Evolutionary conservation across 2,797 vertebrate genomes (phyloP).

Genomic region (Chelon labrosus): DNA sequence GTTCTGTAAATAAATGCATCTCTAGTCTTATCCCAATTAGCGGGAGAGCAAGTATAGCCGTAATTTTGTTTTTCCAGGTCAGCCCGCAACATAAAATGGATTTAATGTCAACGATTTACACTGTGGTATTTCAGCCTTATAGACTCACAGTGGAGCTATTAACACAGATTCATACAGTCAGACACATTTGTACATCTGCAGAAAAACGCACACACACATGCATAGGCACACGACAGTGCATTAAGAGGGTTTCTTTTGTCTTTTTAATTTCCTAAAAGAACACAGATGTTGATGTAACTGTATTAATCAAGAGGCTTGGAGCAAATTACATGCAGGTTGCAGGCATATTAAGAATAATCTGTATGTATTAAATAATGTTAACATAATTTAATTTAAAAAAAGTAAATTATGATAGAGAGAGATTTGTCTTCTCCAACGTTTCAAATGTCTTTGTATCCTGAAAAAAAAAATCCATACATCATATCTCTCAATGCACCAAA

Average conservation of each 20-base stretch:
- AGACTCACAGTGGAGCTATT: constrained; percentile 59
- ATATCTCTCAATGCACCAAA: constrained; percentile 1
- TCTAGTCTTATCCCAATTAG: constrained; percentile 75
- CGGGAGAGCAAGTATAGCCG: constrained; percentile 63
- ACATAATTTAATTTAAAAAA: background rate
- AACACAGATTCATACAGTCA: constrained; percentile 56
- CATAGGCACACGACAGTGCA: background rate
- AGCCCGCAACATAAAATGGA: constrained; percentile 72
- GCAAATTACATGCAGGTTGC: background rate
- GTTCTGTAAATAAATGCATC: constrained; percentile 69
- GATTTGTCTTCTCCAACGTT: background rate
- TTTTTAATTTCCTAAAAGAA: background rate
- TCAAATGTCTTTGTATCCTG: constrained; percentile 16
- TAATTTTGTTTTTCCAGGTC: constrained; percentile 66
- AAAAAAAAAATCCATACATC: background rate
- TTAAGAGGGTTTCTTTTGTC: background rate
- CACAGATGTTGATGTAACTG: background rate
- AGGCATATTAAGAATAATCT: background rate
- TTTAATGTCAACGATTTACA: constrained; percentile 76
- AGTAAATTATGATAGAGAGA: background rate
- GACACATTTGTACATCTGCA: constrained; percentile 25
- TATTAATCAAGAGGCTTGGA: background rate
- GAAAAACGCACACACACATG: constrained; percentile 8
- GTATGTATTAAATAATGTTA: too few relatives aligned
- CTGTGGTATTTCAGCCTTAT: constrained; percentile 69